Evolutionary conservation across 2,797 vertebrate species (phyloP).

Genomic region (Nyctibius grandis): DNA sequence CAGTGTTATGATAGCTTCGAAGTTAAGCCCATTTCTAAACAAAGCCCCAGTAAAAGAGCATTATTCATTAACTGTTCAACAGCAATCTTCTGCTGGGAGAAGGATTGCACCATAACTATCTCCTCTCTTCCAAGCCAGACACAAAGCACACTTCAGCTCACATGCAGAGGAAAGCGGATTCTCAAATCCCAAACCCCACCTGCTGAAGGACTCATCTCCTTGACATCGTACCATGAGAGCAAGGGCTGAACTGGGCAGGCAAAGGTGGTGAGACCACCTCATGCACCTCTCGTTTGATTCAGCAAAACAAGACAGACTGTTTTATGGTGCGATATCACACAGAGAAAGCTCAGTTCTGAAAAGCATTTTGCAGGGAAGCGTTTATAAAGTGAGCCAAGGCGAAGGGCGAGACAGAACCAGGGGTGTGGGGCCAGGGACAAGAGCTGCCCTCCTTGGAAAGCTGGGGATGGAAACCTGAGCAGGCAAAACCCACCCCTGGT

Average conservation of each 20-base stretch:
- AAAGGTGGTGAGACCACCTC: neutral
- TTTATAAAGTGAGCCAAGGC: neutral
- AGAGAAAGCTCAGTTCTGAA: neutral
- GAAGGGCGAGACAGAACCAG: neutral
- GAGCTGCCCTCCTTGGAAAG: neutral
- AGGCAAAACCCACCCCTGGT: neutral
- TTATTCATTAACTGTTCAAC: neutral
- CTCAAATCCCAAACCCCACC: neutral
- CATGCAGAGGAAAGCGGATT: accelerated
- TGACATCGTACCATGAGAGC: accelerated
- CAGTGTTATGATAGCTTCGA: neutral
- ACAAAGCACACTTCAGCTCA: neutral
- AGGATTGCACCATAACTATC: neutral
- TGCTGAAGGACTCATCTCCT: neutral
- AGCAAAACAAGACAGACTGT: neutral
- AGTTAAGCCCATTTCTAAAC: neutral
- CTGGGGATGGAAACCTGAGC: neutral
- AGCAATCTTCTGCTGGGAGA: neutral
- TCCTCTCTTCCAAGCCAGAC: neutral
- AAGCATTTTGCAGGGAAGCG: neutral
- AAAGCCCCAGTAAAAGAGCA: neutral
- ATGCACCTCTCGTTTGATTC: neutral
- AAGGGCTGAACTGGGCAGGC: neutral
- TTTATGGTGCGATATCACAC: accelerated
- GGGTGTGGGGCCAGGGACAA: accelerated